These are phyloP conservation scores for Macrotis lagotis DNA, from an alignment of 2,113 vertebrate species.

Conservation along the genomic window DNA sequence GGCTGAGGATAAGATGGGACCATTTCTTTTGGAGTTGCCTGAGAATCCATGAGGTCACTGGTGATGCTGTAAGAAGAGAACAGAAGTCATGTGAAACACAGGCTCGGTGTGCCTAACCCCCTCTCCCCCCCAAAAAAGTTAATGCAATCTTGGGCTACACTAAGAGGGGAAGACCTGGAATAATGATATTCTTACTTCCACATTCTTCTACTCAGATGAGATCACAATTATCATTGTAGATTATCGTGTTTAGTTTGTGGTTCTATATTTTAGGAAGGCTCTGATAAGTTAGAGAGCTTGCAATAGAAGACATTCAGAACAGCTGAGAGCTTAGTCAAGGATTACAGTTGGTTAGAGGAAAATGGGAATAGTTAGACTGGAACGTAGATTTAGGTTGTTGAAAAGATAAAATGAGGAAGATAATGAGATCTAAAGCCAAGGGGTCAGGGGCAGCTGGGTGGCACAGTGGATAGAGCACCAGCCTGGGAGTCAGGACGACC, in stretches of 20 bases:
- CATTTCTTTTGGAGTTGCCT: background rate
- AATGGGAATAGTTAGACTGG: background rate
- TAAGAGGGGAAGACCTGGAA: background rate
- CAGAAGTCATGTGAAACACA: background rate
- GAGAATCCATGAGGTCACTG: background rate
- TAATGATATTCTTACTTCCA: background rate
- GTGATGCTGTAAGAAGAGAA: background rate
- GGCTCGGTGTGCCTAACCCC: too few species aligned
- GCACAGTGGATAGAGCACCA: too few species aligned
- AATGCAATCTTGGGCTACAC: background rate
- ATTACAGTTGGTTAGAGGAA: background rate
- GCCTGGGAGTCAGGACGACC: too few species aligned
- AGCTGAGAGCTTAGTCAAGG: background rate
- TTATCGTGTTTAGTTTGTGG: background rate
- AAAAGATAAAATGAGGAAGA: background rate
- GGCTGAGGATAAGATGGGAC: background rate
- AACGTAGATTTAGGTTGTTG: background rate
- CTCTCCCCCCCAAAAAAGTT: background rate
- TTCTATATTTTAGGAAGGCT: background rate
- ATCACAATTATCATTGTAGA: background rate
- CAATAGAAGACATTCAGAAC: background rate
- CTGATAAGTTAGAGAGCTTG: background rate
- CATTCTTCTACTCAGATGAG: background rate
- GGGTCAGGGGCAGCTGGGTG: too few species aligned
- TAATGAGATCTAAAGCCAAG: background rate